Percentiles rank a stretch among this genome's conserved stretches.
phyloP scores from a whole-genome alignment of 1,140 invertebrate genomes.

The Heliconius eleuchia region DNA sequence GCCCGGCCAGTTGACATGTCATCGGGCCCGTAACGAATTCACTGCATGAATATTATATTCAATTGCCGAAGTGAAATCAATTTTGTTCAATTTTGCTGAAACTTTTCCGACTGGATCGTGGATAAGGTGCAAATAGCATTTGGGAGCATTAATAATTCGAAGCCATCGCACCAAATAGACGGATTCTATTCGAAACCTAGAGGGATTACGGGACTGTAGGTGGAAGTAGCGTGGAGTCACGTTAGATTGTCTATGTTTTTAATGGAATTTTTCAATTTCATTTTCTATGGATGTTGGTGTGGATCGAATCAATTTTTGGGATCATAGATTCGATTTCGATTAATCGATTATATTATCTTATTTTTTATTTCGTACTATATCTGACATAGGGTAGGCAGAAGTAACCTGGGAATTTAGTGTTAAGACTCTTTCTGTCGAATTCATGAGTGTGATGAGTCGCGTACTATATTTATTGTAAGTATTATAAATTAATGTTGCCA shows the following conservation, averaged over 20 bases:
- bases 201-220: conserved; percentile 39
- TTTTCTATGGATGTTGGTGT: background rate
- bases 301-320: background rate
- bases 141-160: conserved; percentile 58
- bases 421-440: too few relatives aligned
- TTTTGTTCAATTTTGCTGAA: conserved; percentile 44
- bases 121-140: conserved; percentile 54
- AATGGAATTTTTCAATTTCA: conserved; percentile 6
- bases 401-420: too few relatives aligned
- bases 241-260: conserved; percentile 17
- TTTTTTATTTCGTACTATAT: too few relatives aligned
- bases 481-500: too few relatives aligned
- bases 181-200: conserved; percentile 47
- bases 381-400: too few relatives aligned
- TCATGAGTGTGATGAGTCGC: too few relatives aligned
- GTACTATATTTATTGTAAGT: too few relatives aligned
- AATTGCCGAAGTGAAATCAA: conserved; percentile 44
- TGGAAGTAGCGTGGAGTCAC: conserved; percentile 9
- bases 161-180: conserved; percentile 47
- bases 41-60: conserved; percentile 28
- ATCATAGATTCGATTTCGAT: background rate
- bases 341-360: background rate
- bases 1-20: background rate
- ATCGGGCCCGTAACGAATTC: conserved; percentile 22
- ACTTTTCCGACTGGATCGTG: conserved; percentile 45